Percentiles rank a stretch among this genome's conserved stretches.
Evolutionary conservation across 1,140 invertebrate genomes (phyloP).

Genomic region (Drosophila kepulauana): DNA sequence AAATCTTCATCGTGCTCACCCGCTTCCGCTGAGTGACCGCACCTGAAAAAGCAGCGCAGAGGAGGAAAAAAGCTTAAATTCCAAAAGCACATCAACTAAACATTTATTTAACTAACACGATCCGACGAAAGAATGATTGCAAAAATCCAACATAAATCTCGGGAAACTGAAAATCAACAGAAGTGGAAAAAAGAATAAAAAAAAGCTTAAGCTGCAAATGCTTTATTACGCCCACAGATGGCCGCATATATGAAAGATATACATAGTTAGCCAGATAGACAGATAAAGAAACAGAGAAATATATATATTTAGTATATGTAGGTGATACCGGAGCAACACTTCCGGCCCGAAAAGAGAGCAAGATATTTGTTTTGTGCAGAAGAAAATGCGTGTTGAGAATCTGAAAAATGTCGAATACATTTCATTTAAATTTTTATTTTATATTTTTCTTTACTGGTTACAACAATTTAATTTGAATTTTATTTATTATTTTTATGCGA

Average conservation of each 20-base stretch:
- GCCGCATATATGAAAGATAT: slow-evolving; percentile 59
- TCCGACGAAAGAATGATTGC: slow-evolving; percentile 73
- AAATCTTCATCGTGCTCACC: slow-evolving; percentile 5
- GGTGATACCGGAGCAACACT: slow-evolving; percentile 72
- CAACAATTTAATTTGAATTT: slow-evolving; percentile 73
- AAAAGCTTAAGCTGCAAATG: slow-evolving; percentile 70
- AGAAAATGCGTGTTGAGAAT: slow-evolving; percentile 40
- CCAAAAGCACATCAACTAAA: slow-evolving; percentile 62
- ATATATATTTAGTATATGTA: slow-evolving; percentile 20
- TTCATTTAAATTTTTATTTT: slow-evolving; percentile 34
- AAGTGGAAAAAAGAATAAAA: slow-evolving; percentile 48
- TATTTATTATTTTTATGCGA: slow-evolving; percentile 74
- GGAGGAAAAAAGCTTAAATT: slow-evolving; percentile 17
- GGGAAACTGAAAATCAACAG: slow-evolving; percentile 47
- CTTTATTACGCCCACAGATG: slow-evolving; percentile 78
- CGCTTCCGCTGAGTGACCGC: slow-evolving; percentile 56
- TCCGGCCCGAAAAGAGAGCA: slow-evolving; percentile 54
- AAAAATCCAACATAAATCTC: slow-evolving; percentile 79
- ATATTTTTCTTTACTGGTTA: slow-evolving; percentile 33
- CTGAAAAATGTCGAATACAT: slow-evolving; percentile 57
- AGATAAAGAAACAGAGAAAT: slow-evolving; percentile 21
- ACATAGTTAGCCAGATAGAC: slow-evolving; percentile 40
- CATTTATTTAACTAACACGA: slow-evolving; percentile 71
- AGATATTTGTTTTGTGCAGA: slow-evolving; percentile 24
- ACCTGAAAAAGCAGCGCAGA: slow-evolving; percentile 61